Evolutionary conservation across 1,140 invertebrate species (phyloP).

Genomic region (Drosophila ambigua): DNA sequence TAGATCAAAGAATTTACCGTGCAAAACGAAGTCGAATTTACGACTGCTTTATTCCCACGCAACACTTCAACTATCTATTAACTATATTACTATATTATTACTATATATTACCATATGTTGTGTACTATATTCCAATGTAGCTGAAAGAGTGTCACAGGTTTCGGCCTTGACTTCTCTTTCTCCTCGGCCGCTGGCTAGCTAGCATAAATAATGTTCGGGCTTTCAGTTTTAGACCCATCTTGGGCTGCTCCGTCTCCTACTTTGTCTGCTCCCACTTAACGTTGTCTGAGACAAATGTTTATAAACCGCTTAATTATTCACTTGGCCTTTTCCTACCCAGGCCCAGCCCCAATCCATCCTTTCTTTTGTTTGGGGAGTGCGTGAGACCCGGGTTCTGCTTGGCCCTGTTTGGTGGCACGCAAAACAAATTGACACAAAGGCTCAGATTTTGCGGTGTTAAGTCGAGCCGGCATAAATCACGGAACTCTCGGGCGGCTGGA

Average conservation of each 20-base stretch:
- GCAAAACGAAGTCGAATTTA: too few species aligned
- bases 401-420: slow-evolving; percentile 44
- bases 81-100: too few species aligned
- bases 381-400: slow-evolving; percentile 37
- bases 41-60: too few species aligned
- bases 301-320: slow-evolving; percentile 82
- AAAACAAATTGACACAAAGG: slow-evolving; percentile 77
- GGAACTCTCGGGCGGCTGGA: slow-evolving; percentile 20
- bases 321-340: slow-evolving; percentile 67
- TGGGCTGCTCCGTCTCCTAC: neutral
- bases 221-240: slow-evolving; percentile 14
- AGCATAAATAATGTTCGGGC: slow-evolving; percentile 48
- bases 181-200: slow-evolving; percentile 25
- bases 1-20: too few species aligned
- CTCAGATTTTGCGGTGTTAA: slow-evolving; percentile 79
- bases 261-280: slow-evolving; percentile 29
- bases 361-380: slow-evolving; percentile 24
- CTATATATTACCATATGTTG: too few species aligned
- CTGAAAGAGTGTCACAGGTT: neutral
- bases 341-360: slow-evolving; percentile 28
- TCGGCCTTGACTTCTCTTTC: neutral
- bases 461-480: slow-evolving; percentile 74
- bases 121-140: neutral
- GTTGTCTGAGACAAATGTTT: slow-evolving; percentile 77
- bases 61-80: too few species aligned